Evolutionary conservation across 2,888 invertebrate genomes (phyloP).

Genomic region (Phasia obesa): DNA sequence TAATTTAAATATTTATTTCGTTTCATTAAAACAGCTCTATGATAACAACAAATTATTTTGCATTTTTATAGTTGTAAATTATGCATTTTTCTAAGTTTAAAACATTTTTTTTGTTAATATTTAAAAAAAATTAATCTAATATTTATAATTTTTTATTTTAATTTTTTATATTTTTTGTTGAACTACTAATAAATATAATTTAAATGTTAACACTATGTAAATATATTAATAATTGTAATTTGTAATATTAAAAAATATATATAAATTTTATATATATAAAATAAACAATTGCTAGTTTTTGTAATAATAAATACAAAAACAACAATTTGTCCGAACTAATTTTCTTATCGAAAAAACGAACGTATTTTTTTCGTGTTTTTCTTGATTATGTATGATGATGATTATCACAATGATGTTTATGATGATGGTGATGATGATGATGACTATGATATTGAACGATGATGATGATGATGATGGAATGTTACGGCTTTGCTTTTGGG

Average conservation of each 20-base stretch:
- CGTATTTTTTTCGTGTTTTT: constrained; percentile 84
- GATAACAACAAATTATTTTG: constrained; percentile 54
- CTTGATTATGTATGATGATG: constrained; percentile 79
- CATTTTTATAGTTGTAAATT: constrained; percentile 45
- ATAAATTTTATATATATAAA: constrained; percentile 71
- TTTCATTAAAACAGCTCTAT: constrained; percentile 66
- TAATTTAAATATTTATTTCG: constrained; percentile 20
- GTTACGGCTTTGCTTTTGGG: constrained; percentile 73
- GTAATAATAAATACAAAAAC: constrained; percentile 75
- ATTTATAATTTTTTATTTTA: constrained; percentile 5
- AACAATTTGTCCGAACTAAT: constrained; percentile 83
- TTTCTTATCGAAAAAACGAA: constrained; percentile 83
- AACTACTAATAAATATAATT: constrained; percentile 56
- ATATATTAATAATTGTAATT: constrained; percentile 63
- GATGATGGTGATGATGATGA: constrained; percentile 82
- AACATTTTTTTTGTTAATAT: constrained; percentile 15
- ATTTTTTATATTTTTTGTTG: constrained; percentile 27
- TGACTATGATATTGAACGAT: constrained; percentile 73
- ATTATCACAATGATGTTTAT: constrained; percentile 81
- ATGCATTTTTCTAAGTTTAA: constrained; percentile 19
- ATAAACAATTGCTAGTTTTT: constrained; percentile 74
- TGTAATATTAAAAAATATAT: constrained; percentile 52
- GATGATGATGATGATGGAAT: constrained; percentile 74
- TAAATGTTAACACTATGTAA: constrained; percentile 64
- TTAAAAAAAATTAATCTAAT: constrained; percentile 14